phyloP scores from a whole-genome alignment of 2,888 invertebrate species.

The Plebejus melissa region DNA sequence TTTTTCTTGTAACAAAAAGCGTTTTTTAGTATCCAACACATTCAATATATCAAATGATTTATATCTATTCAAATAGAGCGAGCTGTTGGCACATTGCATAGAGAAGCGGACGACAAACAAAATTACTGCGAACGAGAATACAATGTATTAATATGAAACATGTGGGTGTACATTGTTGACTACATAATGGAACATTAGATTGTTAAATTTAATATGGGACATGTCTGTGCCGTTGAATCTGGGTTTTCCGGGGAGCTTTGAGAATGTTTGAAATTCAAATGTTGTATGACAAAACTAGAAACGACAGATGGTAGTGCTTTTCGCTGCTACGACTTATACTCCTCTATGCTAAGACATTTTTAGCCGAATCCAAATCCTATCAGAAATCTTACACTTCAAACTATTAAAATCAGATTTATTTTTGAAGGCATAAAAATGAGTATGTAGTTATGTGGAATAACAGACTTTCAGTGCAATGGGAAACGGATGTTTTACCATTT shows the following conservation, averaged over 20 bases:
- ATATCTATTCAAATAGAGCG: conserved; percentile 49
- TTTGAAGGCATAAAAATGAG: conserved; percentile 25
- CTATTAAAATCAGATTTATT: conserved; percentile 22
- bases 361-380: not conserved
- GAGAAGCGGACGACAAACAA: conserved; percentile 54
- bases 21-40: conserved; percentile 26
- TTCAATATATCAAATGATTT: conserved; percentile 31
- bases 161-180: conserved; percentile 42
- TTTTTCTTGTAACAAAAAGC: conserved; percentile 24
- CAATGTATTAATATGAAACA: conserved; percentile 50
- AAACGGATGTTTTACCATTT: conserved; percentile 66
- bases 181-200: conserved; percentile 31
- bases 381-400: not conserved
- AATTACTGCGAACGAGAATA: conserved; percentile 49
- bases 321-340: not conserved
- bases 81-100: conserved; percentile 52
- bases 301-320: not conserved
- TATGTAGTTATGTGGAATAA: conserved; percentile 38
- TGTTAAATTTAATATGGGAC: conserved; percentile 17
- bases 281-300: not conserved
- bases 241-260: conserved; percentile 6
- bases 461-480: conserved; percentile 54
- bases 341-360: not conserved
- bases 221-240: conserved; percentile 19
- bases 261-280: not conserved